phyloP scores from a whole-genome alignment of 2,888 invertebrate genomes.

The Romanomermis culicivorax region DNA sequence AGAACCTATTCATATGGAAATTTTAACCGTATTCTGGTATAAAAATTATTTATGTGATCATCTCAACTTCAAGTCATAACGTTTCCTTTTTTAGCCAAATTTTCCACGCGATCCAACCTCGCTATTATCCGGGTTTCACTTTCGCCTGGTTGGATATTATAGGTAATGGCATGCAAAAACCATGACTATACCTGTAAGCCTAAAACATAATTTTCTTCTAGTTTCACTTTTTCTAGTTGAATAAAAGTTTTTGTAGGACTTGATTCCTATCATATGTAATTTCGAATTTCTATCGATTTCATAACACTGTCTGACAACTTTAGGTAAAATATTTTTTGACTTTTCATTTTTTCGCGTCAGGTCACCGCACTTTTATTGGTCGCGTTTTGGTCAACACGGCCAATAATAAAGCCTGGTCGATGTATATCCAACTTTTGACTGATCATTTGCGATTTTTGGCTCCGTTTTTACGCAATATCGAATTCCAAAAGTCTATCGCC shows the following conservation, averaged over 20 bases:
- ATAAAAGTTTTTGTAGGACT: too few relatives aligned
- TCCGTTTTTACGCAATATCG: constrained; percentile 88
- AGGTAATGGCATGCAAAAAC: too few relatives aligned
- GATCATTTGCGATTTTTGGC: constrained; percentile 89
- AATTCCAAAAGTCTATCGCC: constrained; percentile 76
- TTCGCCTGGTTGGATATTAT: constrained; percentile 96
- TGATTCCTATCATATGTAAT: background rate
- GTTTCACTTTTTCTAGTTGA: too few relatives aligned
- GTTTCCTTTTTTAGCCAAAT: constrained; percentile 42
- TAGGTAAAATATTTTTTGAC: background rate
- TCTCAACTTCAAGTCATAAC: too few relatives aligned
- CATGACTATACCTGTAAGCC: too few relatives aligned
- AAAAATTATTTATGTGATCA: background rate
- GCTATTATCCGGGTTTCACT: constrained; percentile 80
- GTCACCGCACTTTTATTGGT: constrained; percentile 84
- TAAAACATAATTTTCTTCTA: too few relatives aligned
- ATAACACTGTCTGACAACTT: background rate
- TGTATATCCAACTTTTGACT: constrained; percentile 83
- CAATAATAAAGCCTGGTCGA: constrained; percentile 55
- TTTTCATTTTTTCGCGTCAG: too few relatives aligned
- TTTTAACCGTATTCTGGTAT: constrained; percentile 71
- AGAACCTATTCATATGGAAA: constrained; percentile 79
- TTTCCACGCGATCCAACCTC: constrained; percentile 71
- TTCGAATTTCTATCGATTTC: background rate
- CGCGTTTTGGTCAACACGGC: constrained; percentile 46